Evolutionary conservation across 1,140 invertebrate genomes (phyloP), one percentile per base, ranked within the genome.

Genomic region (Hyposmocoma kahamanoa): DNA sequence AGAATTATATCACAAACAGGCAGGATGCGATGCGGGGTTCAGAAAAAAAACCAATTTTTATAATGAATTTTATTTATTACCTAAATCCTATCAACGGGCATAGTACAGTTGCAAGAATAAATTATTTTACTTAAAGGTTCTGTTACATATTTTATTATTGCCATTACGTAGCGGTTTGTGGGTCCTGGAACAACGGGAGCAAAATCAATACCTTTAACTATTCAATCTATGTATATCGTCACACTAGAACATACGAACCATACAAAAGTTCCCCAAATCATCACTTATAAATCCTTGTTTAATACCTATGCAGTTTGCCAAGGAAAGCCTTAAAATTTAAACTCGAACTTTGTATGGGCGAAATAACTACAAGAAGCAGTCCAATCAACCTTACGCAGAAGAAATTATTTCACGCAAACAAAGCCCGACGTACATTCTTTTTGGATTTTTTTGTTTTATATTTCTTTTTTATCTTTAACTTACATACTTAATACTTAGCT

Each of bases 41-140:
- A 50, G 67, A 72, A 47, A 58, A 52, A 59, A 59, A 63, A 36
- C 9, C 30, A 13, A 21, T 21, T 52, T 71, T 55, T 80, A 82
- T 79, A 74, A 82, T 80, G 80, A 79, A 74, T 82, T 80, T 82
- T 82, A 80, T 80, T 80, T 83, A 80, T 81, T 83, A 84, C 72
- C 73, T 84, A 83, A 71, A 72, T 72, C 70, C 75, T 81, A 80
- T 80, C 62, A 72, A 77, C 70, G 71, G 75, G 75, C 77, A 80
- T 75, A 80, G 69, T 81, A 84, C 75, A 84, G 69, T 70, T 75
- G 73, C 72, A 79, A 81, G 72, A 80, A 81, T 76, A 81, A 71
- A 77, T 71, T 70, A 72, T 69, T 76, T 59, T 59, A 36, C 13
- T 36, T 36, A 62, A 57, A 50, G 56, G 49, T 49, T 59, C 62